Evolutionary conservation across 2,888 invertebrate genomes (phyloP).

Genomic region (Ganaspis brasiliensis): DNA sequence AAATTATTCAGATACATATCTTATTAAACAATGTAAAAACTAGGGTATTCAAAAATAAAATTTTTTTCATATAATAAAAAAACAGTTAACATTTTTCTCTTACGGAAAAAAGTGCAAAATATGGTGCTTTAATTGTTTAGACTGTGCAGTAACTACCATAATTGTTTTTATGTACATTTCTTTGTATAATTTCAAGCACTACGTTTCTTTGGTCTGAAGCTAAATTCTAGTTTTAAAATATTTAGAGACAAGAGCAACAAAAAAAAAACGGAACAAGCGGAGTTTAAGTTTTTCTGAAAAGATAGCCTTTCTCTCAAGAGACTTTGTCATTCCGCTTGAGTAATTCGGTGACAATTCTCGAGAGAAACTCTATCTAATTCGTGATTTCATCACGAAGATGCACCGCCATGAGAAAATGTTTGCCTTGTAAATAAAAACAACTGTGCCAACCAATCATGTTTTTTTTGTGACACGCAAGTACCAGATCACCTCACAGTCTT

Average conservation of each 20-base stretch:
- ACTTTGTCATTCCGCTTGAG: conserved; percentile 14
- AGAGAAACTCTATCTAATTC: conserved; percentile 37
- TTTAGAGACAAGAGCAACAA: neutral
- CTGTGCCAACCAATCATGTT: conserved; percentile 1
- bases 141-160: neutral
- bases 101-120: neutral
- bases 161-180: conserved; percentile 31
- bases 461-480: conserved; percentile 19
- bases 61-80: no score
- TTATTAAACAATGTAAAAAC: no score
- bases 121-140: neutral
- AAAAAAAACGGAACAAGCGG: neutral
- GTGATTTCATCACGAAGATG: conserved; percentile 24
- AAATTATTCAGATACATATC: no score
- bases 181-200: conserved; percentile 14
- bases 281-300: conserved; percentile 21
- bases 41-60: no score
- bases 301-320: conserved; percentile 22
- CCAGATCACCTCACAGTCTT: conserved; percentile 17
- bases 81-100: neutral
- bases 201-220: conserved; percentile 27
- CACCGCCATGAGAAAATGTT: conserved; percentile 27
- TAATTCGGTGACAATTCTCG: conserved; percentile 31
- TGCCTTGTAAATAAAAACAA: conserved; percentile 17
- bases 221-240: conserved; percentile 35